These are phyloP conservation scores for Proisotoma minuta DNA, from an alignment of 2,888 invertebrate species.

Conservation along the genomic window DNA sequence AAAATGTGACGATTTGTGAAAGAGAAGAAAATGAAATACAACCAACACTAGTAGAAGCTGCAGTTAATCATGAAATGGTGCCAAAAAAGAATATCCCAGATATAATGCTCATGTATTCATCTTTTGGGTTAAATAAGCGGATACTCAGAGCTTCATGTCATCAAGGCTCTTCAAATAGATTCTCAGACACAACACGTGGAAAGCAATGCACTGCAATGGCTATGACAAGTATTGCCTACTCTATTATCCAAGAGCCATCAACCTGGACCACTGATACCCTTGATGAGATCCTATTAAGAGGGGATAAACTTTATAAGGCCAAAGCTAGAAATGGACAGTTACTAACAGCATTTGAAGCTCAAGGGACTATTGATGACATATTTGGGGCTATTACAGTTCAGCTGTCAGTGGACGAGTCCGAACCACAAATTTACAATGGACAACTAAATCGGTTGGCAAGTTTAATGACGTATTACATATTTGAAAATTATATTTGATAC, in stretches of 20 bases:
- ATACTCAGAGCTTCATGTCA: slow-evolving; percentile 8
- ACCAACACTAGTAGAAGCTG: not conserved
- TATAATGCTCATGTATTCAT: not conserved
- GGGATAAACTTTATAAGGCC: no score
- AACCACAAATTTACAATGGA: no score
- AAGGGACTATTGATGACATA: not conserved
- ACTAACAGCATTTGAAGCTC: not conserved
- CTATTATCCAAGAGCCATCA: not conserved
- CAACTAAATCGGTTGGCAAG: no score
- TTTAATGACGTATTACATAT: no score
- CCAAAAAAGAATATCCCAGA: not conserved
- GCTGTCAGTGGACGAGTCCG: no score
- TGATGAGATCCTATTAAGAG: not conserved
- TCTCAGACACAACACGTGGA: slow-evolving; percentile 10
- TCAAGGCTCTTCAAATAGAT: not conserved
- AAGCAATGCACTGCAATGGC: slow-evolving; percentile 21
- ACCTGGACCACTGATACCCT: slow-evolving; percentile 1
- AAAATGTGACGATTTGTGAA: not conserved
- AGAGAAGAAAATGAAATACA: not conserved
- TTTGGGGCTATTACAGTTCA: not conserved
- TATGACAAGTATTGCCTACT: slow-evolving; percentile 6
- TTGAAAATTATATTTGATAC: no score
- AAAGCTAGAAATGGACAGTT: not conserved
- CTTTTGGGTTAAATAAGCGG: no score
- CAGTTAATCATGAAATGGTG: not conserved